A percentile compares a stretch with the other conserved stretches of the same genome.
Conservation (phyloP, 1,140 invertebrate species). For the Drosophila seguyi region DNA sequence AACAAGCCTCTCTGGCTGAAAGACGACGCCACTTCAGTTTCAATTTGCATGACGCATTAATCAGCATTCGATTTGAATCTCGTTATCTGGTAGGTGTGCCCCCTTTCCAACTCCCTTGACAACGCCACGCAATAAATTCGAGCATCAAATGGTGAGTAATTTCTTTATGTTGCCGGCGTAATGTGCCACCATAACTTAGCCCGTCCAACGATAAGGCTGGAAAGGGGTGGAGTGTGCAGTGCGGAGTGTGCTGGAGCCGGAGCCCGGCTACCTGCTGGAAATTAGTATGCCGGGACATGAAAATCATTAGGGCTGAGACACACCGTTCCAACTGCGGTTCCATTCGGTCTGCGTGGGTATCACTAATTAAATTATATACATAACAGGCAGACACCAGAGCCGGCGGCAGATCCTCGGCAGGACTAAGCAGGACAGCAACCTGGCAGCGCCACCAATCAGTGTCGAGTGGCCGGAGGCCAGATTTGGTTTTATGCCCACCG, state of each 20-base stretch:
- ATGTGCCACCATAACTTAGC: slow-evolving; percentile 72
- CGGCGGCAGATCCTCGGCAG: slow-evolving; percentile 18
- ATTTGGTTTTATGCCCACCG: slow-evolving; percentile 44
- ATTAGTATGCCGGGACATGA: slow-evolving; percentile 76
- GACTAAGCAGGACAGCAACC: slow-evolving; percentile 11
- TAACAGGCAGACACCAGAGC: slow-evolving; percentile 29
- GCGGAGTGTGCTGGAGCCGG: slow-evolving; percentile 1
- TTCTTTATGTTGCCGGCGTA: slow-evolving; percentile 59
- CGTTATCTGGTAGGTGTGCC: slow-evolving; percentile 56
- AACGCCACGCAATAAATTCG: slow-evolving; percentile 66
- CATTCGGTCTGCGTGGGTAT: slow-evolving; percentile 49
- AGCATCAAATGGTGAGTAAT: slow-evolving; percentile 79
- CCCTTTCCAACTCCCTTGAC: slow-evolving; percentile 8
- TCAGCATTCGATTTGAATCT: slow-evolving; percentile 78
- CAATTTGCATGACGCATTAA: slow-evolving; percentile 75
- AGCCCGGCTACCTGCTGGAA: slow-evolving; percentile 47
- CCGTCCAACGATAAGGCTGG: slow-evolving; percentile 18
- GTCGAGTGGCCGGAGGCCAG: slow-evolving; percentile 18
- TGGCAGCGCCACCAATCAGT: background rate
- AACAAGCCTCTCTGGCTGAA: slow-evolving; percentile 33
- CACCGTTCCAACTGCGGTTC: slow-evolving; percentile 26
- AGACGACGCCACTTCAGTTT: slow-evolving; percentile 59
- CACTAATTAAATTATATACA: slow-evolving; percentile 79
- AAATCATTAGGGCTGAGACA: slow-evolving; percentile 66
- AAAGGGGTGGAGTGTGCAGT: background rate